Conservation (phyloP, 2,113 vertebrate genomes). For the Hemichromis elongatus region DNA sequence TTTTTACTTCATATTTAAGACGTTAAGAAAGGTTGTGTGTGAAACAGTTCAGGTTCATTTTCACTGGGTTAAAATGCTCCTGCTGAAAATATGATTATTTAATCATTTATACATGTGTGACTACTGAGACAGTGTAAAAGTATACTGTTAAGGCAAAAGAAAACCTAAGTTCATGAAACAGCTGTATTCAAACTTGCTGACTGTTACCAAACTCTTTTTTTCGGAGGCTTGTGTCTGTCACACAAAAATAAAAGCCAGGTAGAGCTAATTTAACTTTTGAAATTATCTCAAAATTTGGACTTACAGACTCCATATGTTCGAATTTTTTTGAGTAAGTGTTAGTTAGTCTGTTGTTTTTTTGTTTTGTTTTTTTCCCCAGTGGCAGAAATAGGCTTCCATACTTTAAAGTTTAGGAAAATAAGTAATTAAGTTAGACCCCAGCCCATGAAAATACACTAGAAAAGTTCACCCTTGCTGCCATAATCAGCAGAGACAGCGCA, state of each 20-base stretch:
- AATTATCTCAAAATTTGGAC: background rate
- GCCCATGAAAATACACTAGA: background rate
- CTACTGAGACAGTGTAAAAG: background rate
- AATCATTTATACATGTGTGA: background rate
- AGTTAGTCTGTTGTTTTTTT: background rate
- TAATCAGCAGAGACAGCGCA: background rate
- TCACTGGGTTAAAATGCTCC: background rate
- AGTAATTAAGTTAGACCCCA: background rate
- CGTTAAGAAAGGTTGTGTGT: background rate
- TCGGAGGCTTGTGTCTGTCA: background rate
- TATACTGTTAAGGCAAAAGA: background rate
- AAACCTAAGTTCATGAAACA: background rate
- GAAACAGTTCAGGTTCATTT: background rate
- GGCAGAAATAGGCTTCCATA: background rate
- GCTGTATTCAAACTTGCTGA: background rate
- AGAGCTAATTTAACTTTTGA: background rate
- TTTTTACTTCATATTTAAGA: slow-evolving; percentile 22
- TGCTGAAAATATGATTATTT: background rate
- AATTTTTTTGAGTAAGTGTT: background rate
- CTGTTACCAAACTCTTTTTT: background rate
- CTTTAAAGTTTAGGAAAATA: background rate
- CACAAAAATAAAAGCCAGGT: background rate
- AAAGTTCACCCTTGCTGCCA: background rate
- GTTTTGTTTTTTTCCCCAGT: background rate
- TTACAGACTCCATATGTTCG: background rate